Evolutionary conservation across 2,888 invertebrate genomes (phyloP), one percentile per base, ranked within the genome.

Genomic region (Hydroisotoma schaefferi): DNA sequence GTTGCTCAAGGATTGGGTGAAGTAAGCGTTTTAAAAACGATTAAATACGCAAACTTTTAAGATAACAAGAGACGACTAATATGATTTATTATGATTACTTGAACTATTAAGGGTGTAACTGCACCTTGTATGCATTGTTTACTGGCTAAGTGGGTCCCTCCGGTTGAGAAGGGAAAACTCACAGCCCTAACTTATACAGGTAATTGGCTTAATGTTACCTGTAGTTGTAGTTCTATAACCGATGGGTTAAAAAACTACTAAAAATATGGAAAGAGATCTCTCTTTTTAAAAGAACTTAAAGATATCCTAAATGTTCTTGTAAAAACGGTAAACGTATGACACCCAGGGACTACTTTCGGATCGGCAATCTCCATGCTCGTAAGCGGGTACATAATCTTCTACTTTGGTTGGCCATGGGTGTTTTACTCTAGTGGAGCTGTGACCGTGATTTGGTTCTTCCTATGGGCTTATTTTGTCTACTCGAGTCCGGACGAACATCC

Each of bases 101-200:
- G 33, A 10, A 15, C 8, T 33, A 10, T 33, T 54, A 55, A 12
- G 65, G 62, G 49, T 18, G 18, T 49, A 12, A 28, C 49, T 3
- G 49, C 28, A 23, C 49, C 49, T 23, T 20, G 93, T 0, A 93
- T 94, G 90, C 91, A 94, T 77, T 87, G 88, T 22, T 88, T 95
- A 87, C 80, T 94, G 74, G 90, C 93, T 0, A 83, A 85, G 68
- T 95, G 94, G 94, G 89, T 93, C 55, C 94, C 94, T 5, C 93
- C 93, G 1, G 76, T 89, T 73, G 94, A 95, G 76, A 83, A 94
- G 72, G 89, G 88, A 54, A 89, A 89, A 77, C 88, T 94, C 77
- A 92, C 90, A 12, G 90, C 92, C 28, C 83, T 87, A 75, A 88
- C 89, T 3, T 90, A 90, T 80, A 88, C 90, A 67, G 87, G 86